Base-by-base conservation (phyloP, 2,113 vertebrate genomes). In the Lamprologus sp. region DNA sequence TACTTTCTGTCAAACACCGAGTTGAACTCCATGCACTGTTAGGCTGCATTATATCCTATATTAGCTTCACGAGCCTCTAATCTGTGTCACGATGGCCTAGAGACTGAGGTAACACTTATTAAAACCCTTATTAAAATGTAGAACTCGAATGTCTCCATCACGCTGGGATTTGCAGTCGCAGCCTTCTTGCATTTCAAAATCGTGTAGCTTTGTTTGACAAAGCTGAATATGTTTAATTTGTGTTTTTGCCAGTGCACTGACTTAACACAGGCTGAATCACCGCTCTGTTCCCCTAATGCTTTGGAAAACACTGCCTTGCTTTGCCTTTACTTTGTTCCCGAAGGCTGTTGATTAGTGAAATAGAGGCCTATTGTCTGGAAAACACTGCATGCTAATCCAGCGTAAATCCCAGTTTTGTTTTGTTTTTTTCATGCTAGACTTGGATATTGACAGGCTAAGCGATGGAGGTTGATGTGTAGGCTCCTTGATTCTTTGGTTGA, bases 301-400 rank as follows among this genome's bases (percentile, higher is more conserved):
- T 83, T 37, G 7, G 82, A 92, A 92, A 93, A 92, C 84, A 85
- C 21, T 56, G 56, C 45, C 7, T 3, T 86, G 55, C 33, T 73
- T 84, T 79, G 55, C 77, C 58, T 88, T 89, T 58, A 82, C 87
- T 92, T 83, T 91, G 82, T 88, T 92, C 90, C 84, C 55, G 37
- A 84, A 85, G 60, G 87, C 82, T 88, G 82, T 86, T 92, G 86
- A 90, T 92, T 88, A 90, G 88, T 28, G 75, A 60, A 89, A 94
- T 89, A 90, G 88, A 79, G 83, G 85, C 53, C 92, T 75, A 84
- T 94, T 94, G 91, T 94, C 53, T 92, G 60, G 83, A 89, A 88
- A 91, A 89, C 75, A 85, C 45, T 83, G 87, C 80, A 21, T 75
- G 87, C 60, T 94, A 94, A 96, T 94, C 90, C 93, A 91, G 63